phyloP scores from a whole-genome alignment of 2,797 vertebrate genomes.

The Cyprinella venusta region DNA sequence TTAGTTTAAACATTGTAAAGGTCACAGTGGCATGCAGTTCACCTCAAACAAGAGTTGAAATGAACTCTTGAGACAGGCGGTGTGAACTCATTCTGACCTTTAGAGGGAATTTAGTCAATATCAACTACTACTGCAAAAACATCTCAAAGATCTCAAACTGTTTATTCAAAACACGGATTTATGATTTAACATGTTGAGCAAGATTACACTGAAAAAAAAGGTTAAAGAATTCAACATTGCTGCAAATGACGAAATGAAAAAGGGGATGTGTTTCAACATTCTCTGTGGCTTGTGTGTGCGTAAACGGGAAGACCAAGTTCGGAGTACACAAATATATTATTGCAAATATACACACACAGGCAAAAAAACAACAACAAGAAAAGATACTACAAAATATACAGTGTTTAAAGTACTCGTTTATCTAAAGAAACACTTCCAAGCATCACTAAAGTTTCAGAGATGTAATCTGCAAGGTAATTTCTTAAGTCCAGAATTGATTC shows the following conservation, averaged over 20 bases:
- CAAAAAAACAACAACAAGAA: background rate
- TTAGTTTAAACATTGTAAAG: slow-evolving; percentile 47
- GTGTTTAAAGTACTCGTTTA: background rate
- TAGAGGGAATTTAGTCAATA: slow-evolving; percentile 23
- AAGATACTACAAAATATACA: background rate
- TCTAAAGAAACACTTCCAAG: background rate
- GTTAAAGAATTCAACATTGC: slow-evolving; percentile 23
- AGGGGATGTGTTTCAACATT: background rate
- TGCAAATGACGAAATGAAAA: background rate
- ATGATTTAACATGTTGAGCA: background rate
- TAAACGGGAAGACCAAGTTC: background rate
- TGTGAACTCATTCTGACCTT: slow-evolving; percentile 38
- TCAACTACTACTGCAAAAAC: slow-evolving; percentile 1
- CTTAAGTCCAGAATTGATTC: background rate
- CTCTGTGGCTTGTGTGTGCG: background rate
- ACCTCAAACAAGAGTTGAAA: slow-evolving; percentile 31
- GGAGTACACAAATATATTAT: background rate
- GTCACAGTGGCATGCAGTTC: slow-evolving; percentile 44
- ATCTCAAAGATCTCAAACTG: background rate
- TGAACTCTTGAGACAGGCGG: slow-evolving; percentile 31
- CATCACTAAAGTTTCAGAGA: background rate
- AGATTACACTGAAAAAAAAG: slow-evolving; percentile 9
- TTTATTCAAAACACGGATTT: slow-evolving; percentile 12
- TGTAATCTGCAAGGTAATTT: background rate
- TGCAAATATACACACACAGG: background rate